Base-by-base conservation (phyloP, 2,113 vertebrate species). In the Thinocorus orbignyianus region DNA sequence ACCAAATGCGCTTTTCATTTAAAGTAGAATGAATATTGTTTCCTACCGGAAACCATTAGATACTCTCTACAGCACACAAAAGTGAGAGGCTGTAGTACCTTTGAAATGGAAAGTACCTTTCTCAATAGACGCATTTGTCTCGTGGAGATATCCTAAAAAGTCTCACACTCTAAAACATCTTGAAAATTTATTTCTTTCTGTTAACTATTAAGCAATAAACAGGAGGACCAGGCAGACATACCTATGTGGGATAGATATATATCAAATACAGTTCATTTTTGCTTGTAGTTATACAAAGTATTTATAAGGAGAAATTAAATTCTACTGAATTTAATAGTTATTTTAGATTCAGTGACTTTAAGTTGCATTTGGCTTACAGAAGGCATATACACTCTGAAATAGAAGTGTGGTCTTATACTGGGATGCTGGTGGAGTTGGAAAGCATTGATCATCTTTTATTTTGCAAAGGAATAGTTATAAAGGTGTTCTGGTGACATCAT, bases 11-110 rank as follows among this genome's bases (percentile, higher is more conserved):
- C 28, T 96, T 95, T 95, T 95, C 48, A 85, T 97, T 94, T 88
- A 88, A 95, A 87, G 58, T 87, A 25, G 60, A 95, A 95, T 92
- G 88, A 92, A 88, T 93, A 88, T 94, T 95, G n/a, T 73, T 91
- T 95, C 90, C 80, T 31, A 64, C 48, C 81, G 79, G 66, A 96
- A 96, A 57, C 35, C 55, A 82, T 86, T 90, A 88, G 46, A 81
- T 94, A 84, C 55, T 95, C 51, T 83, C 44, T 74, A 24, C 28
- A 88, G 52, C 37, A 49, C 51, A 74, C 4, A 85, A 58, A 93
- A 88, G 11, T 65, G 81, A 92, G 90, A 86, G 22, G 33, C 14
- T 91, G 9, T 86, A 58, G 20, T 70, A 78, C 42, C 42, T 94
- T 85, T 80, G 41, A 95, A 92, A 95, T 64, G 18, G 66, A 88